These are phyloP conservation scores for Coenobita brevimanus DNA, from an alignment of 1,140 invertebrate species.

Conservation along the genomic window DNA sequence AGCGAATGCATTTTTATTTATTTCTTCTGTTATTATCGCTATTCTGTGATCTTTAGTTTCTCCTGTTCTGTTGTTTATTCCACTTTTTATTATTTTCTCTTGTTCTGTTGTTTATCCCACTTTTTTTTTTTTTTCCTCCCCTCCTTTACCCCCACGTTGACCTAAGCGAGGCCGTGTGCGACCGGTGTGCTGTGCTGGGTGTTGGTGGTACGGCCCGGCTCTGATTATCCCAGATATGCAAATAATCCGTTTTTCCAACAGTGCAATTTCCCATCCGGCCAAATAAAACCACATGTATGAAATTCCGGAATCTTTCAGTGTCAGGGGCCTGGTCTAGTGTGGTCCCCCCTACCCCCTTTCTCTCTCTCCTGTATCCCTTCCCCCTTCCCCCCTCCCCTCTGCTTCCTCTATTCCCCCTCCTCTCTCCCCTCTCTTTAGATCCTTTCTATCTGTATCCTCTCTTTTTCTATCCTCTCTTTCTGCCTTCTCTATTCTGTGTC, in stretches of 20 bases:
- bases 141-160: background rate
- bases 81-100: background rate
- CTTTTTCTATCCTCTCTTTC: background rate
- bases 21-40: background rate
- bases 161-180: background rate
- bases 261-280: slow-evolving; percentile 39
- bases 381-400: background rate
- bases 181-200: background rate
- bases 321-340: background rate
- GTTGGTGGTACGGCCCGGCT: background rate
- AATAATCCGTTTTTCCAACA: slow-evolving; percentile 41
- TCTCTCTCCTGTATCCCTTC: slow-evolving; percentile 19
- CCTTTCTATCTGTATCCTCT: background rate
- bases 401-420: background rate
- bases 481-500: background rate
- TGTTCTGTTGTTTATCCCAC: background rate
- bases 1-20: background rate
- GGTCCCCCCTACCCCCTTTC: background rate
- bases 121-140: background rate
- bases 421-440: background rate
- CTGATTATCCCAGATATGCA: slow-evolving; percentile 37
- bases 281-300: slow-evolving; percentile 35
- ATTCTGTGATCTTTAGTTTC: background rate
- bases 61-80: background rate
- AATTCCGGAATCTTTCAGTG: slow-evolving; percentile 34